Conservation (phyloP, 2,888 invertebrate species). For the Drosophila trichaetosa region DNA sequence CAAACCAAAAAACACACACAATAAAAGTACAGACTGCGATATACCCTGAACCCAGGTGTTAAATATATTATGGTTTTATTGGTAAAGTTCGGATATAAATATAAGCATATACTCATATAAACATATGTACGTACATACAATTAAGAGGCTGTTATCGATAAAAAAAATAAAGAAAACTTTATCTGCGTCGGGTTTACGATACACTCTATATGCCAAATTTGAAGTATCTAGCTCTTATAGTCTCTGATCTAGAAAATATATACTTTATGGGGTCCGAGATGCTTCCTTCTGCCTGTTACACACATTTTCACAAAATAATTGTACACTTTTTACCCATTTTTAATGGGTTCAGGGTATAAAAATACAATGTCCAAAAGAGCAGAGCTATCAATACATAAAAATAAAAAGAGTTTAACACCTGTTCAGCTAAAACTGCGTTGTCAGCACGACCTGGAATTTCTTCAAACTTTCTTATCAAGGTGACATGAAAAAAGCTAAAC, state of each 20-base stretch:
- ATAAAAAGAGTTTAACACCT: not conserved
- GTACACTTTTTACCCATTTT: not conserved
- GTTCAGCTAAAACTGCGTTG: not conserved
- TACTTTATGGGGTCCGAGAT: not conserved
- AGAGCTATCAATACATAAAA: not conserved
- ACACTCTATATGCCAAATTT: not conserved
- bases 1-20: not conserved
- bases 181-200: not conserved
- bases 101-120: too few relatives aligned
- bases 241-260: not conserved
- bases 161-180: too few relatives aligned
- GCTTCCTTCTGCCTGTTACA: not conserved
- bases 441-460: slow-evolving; percentile 10
- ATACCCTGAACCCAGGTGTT: too few relatives aligned
- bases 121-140: too few relatives aligned
- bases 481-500: slow-evolving; percentile 9
- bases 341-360: not conserved
- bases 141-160: too few relatives aligned
- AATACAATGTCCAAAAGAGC: not conserved
- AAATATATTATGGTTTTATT: too few relatives aligned
- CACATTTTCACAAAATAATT: not conserved
- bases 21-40: not conserved
- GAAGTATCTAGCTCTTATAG: not conserved
- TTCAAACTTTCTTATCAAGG: slow-evolving; percentile 31
- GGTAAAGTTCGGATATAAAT: not conserved